Conservation (phyloP, 2,113 vertebrate species). For the Microcebus jonahi region DNA sequence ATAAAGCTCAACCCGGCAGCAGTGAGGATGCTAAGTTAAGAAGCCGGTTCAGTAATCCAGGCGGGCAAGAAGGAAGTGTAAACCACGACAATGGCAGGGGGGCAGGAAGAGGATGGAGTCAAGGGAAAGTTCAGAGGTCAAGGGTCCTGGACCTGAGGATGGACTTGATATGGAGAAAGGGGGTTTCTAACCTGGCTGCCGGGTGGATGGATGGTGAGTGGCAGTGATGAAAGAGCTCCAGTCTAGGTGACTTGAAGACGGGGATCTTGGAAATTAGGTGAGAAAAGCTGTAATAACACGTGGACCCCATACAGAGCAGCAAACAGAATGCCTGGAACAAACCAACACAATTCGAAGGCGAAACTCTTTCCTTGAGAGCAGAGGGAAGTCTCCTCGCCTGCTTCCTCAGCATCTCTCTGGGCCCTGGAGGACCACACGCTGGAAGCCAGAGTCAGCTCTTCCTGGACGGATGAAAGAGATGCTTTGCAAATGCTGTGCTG, state of each 20-base stretch:
- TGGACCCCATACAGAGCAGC: background rate
- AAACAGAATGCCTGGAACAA: background rate
- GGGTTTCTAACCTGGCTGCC: background rate
- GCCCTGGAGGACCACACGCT: background rate
- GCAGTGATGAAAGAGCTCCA: background rate
- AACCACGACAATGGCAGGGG: background rate
- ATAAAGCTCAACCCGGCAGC: background rate
- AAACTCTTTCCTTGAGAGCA: background rate
- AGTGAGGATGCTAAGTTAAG: background rate
- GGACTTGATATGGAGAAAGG: background rate
- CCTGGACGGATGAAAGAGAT: background rate
- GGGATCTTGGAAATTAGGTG: background rate
- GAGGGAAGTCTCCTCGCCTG: background rate
- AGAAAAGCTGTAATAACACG: background rate
- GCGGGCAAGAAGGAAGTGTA: background rate
- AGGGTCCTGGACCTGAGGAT: too few relatives aligned
- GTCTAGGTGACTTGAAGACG: background rate
- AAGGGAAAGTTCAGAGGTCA: background rate
- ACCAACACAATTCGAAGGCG: background rate
- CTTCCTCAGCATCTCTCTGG: background rate
- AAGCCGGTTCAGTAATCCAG: fast-evolving
- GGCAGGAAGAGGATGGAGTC: background rate
- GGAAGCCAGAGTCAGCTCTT: background rate
- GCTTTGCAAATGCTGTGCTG: background rate
- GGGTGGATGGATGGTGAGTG: background rate